phyloP scores from a whole-genome alignment of 2,797 vertebrate genomes.

The Pipistrellus pygmaeus region DNA sequence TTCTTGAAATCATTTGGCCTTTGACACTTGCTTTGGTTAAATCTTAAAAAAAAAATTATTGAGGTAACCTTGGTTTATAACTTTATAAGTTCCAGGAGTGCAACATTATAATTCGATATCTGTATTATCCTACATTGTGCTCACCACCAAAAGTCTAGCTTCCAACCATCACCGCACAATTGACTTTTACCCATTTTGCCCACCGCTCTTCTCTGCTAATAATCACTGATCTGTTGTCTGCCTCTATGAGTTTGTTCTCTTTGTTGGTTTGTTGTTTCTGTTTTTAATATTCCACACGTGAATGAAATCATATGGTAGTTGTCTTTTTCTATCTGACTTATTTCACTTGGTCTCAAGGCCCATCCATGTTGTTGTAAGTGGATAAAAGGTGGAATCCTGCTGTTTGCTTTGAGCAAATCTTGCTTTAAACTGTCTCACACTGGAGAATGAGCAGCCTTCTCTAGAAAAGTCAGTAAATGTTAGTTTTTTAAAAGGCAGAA shows the following conservation, averaged over 20 bases:
- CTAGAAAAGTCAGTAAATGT: constrained; percentile 47
- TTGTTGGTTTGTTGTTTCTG: not conserved
- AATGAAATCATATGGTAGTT: not conserved
- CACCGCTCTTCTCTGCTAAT: not conserved
- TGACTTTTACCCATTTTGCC: not conserved
- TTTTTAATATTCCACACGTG: not conserved
- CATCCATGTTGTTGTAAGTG: not conserved
- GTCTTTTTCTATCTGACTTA: not conserved
- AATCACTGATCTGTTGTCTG: not conserved
- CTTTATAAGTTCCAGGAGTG: not conserved
- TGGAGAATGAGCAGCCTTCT: constrained; percentile 71
- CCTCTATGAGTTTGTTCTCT: not conserved
- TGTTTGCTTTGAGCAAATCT: constrained; percentile 63
- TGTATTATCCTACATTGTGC: not conserved
- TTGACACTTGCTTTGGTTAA: constrained; percentile 76
- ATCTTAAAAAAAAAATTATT: constrained; percentile 28
- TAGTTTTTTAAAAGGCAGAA: constrained; percentile 66
- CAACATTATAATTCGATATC: not conserved
- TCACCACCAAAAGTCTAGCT: not conserved
- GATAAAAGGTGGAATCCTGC: not conserved
- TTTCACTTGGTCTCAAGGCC: not conserved
- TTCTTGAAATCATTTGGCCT: constrained; percentile 68
- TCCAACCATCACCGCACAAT: no score
- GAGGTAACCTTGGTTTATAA: not conserved
- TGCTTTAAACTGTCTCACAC: constrained; percentile 75